These are phyloP conservation scores for Drosophila meridionalis DNA, from an alignment of 2,888 invertebrate species.

Conservation along the genomic window DNA sequence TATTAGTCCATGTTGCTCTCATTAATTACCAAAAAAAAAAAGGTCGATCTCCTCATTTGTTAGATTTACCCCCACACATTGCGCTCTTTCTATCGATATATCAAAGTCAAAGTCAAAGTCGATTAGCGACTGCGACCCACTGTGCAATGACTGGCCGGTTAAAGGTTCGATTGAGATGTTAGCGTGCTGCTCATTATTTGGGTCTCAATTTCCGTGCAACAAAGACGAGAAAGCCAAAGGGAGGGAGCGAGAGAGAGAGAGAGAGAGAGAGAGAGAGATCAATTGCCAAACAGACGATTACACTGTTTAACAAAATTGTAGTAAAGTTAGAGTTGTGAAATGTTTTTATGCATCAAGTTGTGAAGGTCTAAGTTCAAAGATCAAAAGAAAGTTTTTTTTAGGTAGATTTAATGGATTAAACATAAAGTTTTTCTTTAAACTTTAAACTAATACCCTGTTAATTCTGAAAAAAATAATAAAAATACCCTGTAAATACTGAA, in stretches of 20 bases:
- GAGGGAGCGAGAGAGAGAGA: conserved; percentile 1
- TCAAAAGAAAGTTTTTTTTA: neutral
- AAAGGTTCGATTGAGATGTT: conserved; percentile 75
- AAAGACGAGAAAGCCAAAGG: conserved; percentile 35
- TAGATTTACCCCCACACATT: neutral
- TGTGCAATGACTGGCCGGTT: conserved; percentile 65
- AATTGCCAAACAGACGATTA: conserved; percentile 72
- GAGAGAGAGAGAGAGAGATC: conserved; percentile 27
- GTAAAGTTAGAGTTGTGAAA: neutral
- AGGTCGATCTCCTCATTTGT: neutral
- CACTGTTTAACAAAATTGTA: neutral
- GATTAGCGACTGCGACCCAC: conserved; percentile 38
- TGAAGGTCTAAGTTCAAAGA: neutral
- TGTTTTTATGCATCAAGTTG: neutral
- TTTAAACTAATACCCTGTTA: too few relatives aligned
- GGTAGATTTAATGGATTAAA: too few relatives aligned
- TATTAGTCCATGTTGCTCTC: neutral
- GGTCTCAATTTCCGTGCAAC: conserved; percentile 69
- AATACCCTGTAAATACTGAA: too few relatives aligned
- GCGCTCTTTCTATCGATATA: neutral
- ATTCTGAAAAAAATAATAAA: neutral
- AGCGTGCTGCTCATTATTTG: conserved; percentile 74
- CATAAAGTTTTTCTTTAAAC: neutral
- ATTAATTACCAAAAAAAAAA: neutral
- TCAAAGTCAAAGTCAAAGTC: conserved; percentile 9